Conservation (phyloP, 2,113 vertebrate genomes). For the Pongo pygmaeus region DNA sequence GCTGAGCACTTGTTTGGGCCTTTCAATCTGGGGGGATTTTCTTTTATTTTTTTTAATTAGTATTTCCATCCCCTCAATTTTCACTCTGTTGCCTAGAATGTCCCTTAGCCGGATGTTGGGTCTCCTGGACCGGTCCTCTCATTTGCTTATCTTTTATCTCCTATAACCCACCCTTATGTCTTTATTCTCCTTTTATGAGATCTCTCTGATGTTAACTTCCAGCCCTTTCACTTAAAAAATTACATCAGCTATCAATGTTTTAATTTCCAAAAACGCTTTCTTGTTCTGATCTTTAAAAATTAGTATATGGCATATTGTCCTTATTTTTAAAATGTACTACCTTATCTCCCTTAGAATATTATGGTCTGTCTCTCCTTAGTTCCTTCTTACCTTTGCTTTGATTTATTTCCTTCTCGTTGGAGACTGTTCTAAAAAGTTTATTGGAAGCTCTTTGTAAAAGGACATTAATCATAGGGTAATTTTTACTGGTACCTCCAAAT, state of each 20-base stretch:
- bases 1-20: background rate
- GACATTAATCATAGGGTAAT: background rate
- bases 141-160: slow-evolving; percentile 29
- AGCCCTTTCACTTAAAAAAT: slow-evolving; percentile 10
- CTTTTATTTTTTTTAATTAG: background rate
- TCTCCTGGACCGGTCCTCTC: background rate
- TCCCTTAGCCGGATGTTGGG: background rate
- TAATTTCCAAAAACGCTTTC: slow-evolving; percentile 49
- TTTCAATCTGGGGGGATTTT: background rate
- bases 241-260: slow-evolving; percentile 13
- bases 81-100: background rate
- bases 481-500: background rate
- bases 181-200: background rate
- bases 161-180: background rate
- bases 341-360: background rate
- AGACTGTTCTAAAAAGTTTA: background rate
- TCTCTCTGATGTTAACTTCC: slow-evolving; percentile 30
- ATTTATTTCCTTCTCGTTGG: background rate
- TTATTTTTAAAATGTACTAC: slow-evolving; percentile 29
- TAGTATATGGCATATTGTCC: background rate
- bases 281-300: slow-evolving; percentile 25
- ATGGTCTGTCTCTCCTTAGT: background rate
- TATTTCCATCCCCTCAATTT: background rate
- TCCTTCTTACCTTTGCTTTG: slow-evolving; percentile 16
- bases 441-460: background rate